Evolutionary conservation across 2,113 vertebrate genomes (phyloP), one percentile per base, ranked within the genome.

Genomic region (Engystomops pustulosus): DNA sequence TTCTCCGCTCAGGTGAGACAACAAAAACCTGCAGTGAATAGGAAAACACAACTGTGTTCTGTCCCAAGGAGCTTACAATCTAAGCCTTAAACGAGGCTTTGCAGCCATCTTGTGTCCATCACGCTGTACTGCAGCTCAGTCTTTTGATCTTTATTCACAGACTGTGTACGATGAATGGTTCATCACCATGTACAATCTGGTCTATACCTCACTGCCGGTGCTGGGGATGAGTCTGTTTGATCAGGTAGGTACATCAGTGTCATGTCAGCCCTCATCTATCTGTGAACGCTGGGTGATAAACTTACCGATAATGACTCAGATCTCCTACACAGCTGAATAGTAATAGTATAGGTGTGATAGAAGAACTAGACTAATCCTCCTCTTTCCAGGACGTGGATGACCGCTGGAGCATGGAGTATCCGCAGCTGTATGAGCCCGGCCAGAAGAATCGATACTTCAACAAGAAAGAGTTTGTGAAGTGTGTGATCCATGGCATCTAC

Each of bases 161-260:
- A 96, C 96, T 0, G 96, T 98, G 69, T 99, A 97, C 15, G 98
- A 99, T 5, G 94, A 96, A 80, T 98, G 96, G 97, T 99, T 96
- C 89, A 97, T 99, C 89, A 96, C 96, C 0, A 88, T 95, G 78
- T 99, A 98, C 91, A 99, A 99, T 91, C 87, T 98, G 90, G 81
- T 98, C 0, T 99, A 99, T 90, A 98, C 97, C 3, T 95, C 96
- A 17, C 93, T 99, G 8, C 97, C 98, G 0, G 93, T 99, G 81
- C 92, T 99, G 11, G 95, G 93, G 85, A 88, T 99, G 91, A 96
- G 97, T 88, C 92, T 99, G 27, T 99, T 99, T 80, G 97, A 99
- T 87, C 97, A 99, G 96, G 98, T 99, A 92, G n/a, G n/a, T n/a
- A n/a, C n/a, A n/a, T n/a, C n/a, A n/a, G n/a, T n/a, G n/a, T n/a